phyloP scores from a whole-genome alignment of 2,888 invertebrate species.

The Lasioglossum figueresi region DNA sequence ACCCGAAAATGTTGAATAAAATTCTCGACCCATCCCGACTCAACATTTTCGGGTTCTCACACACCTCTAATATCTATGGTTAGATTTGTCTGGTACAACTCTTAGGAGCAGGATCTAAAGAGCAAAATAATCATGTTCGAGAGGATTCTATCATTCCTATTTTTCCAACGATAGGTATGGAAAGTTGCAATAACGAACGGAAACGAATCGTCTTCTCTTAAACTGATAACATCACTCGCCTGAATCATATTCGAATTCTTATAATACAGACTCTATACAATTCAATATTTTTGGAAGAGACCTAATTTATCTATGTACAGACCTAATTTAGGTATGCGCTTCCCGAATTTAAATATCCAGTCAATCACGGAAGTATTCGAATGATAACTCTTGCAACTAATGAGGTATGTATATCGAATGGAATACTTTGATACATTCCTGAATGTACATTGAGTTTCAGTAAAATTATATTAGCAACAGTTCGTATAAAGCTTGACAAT shows the following conservation, averaged over 20 bases:
- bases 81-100: neutral
- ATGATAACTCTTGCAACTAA: neutral
- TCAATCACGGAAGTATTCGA: conserved; percentile 6
- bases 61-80: neutral
- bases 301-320: conserved; percentile 50
- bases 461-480: neutral
- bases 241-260: conserved; percentile 34
- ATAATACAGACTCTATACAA: conserved; percentile 58
- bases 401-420: neutral
- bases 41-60: too few relatives aligned
- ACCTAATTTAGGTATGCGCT: conserved; percentile 43
- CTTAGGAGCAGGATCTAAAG: conserved; percentile 8
- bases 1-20: too few relatives aligned
- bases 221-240: conserved; percentile 36
- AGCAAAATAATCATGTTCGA: neutral
- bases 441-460: neutral
- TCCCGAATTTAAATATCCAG: conserved; percentile 32
- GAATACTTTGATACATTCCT: neutral
- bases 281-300: conserved; percentile 45
- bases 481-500: neutral
- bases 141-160: neutral
- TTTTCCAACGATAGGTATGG: neutral
- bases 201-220: conserved; percentile 3
- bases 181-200: neutral
- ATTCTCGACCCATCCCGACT: too few relatives aligned